phyloP scores from a whole-genome alignment of 2,113 vertebrate genomes.

The Anas platyrhynchos region DNA sequence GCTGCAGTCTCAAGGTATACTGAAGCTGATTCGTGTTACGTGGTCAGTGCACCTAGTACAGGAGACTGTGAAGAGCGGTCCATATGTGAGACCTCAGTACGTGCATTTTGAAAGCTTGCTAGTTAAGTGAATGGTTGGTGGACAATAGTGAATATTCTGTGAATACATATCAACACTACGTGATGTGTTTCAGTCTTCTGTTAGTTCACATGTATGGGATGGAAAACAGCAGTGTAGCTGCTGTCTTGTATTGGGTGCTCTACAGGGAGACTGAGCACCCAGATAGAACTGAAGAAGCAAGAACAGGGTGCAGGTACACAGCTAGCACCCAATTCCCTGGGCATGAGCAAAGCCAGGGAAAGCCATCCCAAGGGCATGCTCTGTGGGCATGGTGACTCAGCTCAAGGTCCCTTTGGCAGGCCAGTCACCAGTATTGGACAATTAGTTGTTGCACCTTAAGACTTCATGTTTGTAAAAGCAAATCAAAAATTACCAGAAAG shows the following conservation, averaged over 20 bases:
- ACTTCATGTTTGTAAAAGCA: not conserved
- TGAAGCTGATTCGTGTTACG: not conserved
- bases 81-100: not conserved
- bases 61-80: not conserved
- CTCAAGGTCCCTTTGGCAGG: not conserved
- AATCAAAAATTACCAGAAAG: not conserved
- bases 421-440: accelerated
- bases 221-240: not conserved
- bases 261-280: not conserved
- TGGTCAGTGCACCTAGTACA: not conserved
- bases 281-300: not conserved
- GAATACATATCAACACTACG: not conserved
- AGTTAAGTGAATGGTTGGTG: not conserved
- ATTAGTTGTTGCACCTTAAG: not conserved
- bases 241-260: not conserved
- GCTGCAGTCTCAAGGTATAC: not conserved
- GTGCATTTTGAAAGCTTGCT: not conserved
- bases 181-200: not conserved
- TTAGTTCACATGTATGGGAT: not conserved
- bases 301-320: not conserved
- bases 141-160: not conserved
- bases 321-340: accelerated
- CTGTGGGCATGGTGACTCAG: not conserved
- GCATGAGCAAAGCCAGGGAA: not conserved
- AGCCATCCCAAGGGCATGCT: too few relatives aligned